These are phyloP conservation scores for Macrosoma leucophasiata DNA, from an alignment of 2,888 invertebrate species.

Conservation along the genomic window DNA sequence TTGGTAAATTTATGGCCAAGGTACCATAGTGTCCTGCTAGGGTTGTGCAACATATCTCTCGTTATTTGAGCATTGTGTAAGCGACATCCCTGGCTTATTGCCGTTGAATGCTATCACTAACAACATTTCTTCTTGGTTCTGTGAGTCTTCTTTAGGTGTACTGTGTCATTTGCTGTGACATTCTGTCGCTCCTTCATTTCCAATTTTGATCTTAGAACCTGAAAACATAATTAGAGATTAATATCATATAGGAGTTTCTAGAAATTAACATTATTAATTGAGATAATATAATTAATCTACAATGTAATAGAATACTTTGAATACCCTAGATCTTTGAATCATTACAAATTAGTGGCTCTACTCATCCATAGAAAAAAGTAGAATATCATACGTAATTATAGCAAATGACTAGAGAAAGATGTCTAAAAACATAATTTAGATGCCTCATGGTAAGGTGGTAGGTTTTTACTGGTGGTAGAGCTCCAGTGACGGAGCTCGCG, in stretches of 20 bases:
- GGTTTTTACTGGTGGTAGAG: too few species aligned
- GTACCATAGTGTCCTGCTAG: constrained; percentile 44
- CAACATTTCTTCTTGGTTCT: constrained; percentile 79
- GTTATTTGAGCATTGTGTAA: constrained; percentile 65
- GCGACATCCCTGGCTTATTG: constrained; percentile 57
- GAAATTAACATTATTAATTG: background rate
- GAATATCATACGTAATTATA: too few species aligned
- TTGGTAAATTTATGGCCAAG: constrained; percentile 30
- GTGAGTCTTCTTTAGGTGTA: constrained; percentile 81
- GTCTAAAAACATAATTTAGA: too few species aligned
- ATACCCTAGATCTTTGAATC: too few species aligned
- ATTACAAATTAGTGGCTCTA: too few species aligned
- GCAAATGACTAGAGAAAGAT: too few species aligned
- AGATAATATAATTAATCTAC: too few species aligned
- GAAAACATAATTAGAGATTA: constrained; percentile 44
- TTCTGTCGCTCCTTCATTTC: constrained; percentile 85
- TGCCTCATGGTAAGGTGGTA: too few species aligned
- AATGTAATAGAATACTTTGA: too few species aligned
- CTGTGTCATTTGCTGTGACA: constrained; percentile 80
- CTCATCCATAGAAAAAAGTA: too few species aligned
- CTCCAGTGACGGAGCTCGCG: too few species aligned
- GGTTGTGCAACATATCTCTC: constrained; percentile 61
- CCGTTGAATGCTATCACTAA: constrained; percentile 54
- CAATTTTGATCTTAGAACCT: constrained; percentile 91
- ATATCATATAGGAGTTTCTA: background rate